These are phyloP conservation scores for Sebastes aleutianus DNA, from an alignment of 2,797 vertebrate genomes.

Conservation along the genomic window DNA sequence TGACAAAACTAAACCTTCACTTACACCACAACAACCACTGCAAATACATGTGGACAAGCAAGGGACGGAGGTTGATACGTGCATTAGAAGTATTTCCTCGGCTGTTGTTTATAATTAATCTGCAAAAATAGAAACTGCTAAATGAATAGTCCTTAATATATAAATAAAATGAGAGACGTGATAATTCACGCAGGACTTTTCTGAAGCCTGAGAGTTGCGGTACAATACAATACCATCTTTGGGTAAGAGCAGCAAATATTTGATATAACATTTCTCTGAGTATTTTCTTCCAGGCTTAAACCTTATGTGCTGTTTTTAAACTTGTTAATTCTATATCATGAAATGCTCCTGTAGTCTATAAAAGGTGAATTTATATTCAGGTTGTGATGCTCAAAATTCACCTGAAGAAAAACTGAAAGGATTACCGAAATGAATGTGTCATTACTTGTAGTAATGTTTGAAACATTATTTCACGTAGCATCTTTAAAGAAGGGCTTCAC, in stretches of 20 bases:
- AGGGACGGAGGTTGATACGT: slow-evolving; percentile 14
- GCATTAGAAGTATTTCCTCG: slow-evolving; percentile 17
- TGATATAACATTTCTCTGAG: not conserved
- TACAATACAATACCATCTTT: slow-evolving; percentile 45
- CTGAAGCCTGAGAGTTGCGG: slow-evolving; percentile 25
- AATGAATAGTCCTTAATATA: slow-evolving; percentile 37
- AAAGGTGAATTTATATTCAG: not conserved
- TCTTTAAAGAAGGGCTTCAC: slow-evolving; percentile 5
- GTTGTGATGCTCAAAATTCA: slow-evolving; percentile 3
- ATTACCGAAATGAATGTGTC: not conserved
- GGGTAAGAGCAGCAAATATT: slow-evolving; percentile 28
- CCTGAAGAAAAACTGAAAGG: not conserved
- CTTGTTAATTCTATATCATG: not conserved
- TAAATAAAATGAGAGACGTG: slow-evolving; percentile 51
- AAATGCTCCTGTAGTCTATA: not conserved
- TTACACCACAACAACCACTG: slow-evolving; percentile 28
- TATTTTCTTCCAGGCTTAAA: not conserved
- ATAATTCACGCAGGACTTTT: slow-evolving; percentile 20
- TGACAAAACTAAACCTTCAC: slow-evolving; percentile 30
- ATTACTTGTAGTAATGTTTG: slow-evolving; percentile 2
- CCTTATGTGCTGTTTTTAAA: not conserved
- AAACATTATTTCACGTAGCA: slow-evolving; percentile 11
- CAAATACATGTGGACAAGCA: slow-evolving; percentile 33
- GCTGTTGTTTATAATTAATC: slow-evolving; percentile 33
- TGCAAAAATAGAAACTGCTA: slow-evolving; percentile 31